Base-by-base conservation (phyloP, 2,888 invertebrate species). In the Tyria jacobaeae region DNA sequence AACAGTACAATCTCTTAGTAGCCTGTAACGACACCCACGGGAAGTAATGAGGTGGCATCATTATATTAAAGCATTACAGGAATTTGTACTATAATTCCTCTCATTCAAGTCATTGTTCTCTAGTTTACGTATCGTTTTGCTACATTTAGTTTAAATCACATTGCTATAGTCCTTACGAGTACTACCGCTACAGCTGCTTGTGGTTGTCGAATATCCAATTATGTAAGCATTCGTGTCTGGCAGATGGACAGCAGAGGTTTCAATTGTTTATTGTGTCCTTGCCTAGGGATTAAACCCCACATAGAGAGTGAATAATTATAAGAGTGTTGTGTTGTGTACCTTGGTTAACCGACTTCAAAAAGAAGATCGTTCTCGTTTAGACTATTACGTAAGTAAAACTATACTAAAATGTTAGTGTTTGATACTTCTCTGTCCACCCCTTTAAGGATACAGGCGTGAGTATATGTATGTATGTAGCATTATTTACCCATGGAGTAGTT, bases 161-260 rank as follows among this genome's bases (percentile, higher is more conserved):
- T 49, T 14, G n/a, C 31, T n/a, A 9, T 27, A 31, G 25, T 27
- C 27, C 31, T n/a, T n/a, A n/a, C n/a, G n/a, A n/a, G n/a, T 10
- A 49, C 3, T 27, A 49, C 31, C 49, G 15, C 21, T 49, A 27
- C n/a, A 27, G n/a, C 7, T 27, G 25, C 27, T 27, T n/a, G 49
- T 27, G 25, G 49, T 25, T 49, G 49, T 49, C 25, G 49, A 49
- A 49, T 9, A 27, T n/a, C 25, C 49, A 31, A 27, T 49, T 49
- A 49, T 49, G 31, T 27, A n/a, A n/a, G n/a, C 31, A n/a, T 27
- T 27, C n/a, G 49, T n/a, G 27, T 49, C n/a, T 31, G n/a, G 31
- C n/a, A 49, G 48, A 41, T 21, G 44, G 17, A 44, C 44, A 10
- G 10, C 12, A 44, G 10, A 3, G 21, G 44, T 12, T 17, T 12